Evolutionary conservation across 2,797 vertebrate species (phyloP).

Genomic region (Malurus leucopterus): DNA sequence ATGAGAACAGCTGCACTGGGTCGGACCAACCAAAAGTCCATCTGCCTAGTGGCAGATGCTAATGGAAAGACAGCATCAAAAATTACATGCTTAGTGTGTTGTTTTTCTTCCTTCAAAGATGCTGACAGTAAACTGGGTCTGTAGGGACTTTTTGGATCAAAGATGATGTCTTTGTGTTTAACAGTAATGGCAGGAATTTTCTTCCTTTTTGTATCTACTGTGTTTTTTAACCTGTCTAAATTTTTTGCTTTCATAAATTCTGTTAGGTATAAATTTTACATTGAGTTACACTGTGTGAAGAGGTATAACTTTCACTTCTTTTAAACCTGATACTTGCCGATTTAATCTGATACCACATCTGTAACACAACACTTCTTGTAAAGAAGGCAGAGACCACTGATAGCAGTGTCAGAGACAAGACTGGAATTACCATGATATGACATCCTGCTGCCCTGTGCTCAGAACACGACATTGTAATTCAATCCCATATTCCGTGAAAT

Average conservation of each 20-base stretch:
- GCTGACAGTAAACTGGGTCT: not conserved
- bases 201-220: not conserved
- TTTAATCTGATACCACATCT: not conserved
- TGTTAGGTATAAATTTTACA: not conserved
- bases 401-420: not conserved
- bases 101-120: not conserved
- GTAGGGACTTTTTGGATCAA: not conserved
- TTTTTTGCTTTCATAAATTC: not conserved
- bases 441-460: not conserved
- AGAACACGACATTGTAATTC: not conserved
- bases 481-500: accelerated
- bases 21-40: accelerated
- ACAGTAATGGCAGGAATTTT: not conserved
- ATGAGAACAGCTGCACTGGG: not conserved
- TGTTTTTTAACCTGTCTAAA: not conserved
- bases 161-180: not conserved
- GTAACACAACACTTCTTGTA: not conserved
- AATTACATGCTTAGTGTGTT: not conserved
- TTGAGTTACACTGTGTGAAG: not conserved
- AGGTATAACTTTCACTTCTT: not conserved
- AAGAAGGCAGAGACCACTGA: not conserved
- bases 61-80: not conserved
- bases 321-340: not conserved
- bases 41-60: not conserved
- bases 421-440: not conserved